Conservation (phyloP, 2,113 vertebrate genomes). For the Edolisoma coerulescens region DNA sequence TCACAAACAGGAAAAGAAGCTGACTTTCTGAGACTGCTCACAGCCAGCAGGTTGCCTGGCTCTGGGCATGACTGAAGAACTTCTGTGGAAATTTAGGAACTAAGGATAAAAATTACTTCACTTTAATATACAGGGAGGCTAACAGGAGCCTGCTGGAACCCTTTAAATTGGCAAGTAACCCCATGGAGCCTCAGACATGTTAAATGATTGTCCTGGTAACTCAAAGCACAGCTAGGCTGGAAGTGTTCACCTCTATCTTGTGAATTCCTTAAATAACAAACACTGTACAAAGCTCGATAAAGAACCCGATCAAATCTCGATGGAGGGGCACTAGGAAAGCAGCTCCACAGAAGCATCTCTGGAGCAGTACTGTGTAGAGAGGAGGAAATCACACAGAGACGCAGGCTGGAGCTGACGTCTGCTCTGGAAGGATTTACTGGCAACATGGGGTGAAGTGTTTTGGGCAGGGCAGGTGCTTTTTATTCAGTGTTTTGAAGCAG, state of each 20-base stretch:
- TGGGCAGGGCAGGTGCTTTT: background rate
- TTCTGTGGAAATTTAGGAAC: background rate
- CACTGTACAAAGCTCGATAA: slow-evolving; percentile 7
- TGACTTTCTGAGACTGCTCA: background rate
- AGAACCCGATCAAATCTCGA: background rate
- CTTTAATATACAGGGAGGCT: background rate
- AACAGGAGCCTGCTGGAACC: background rate
- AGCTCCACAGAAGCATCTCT: background rate
- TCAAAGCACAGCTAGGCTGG: background rate
- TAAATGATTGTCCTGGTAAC: background rate
- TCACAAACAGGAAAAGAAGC: background rate
- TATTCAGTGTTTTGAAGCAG: background rate
- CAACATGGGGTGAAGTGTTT: background rate
- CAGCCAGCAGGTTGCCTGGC: background rate
- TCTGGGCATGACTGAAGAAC: background rate
- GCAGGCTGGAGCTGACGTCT: background rate
- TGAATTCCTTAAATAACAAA: slow-evolving; percentile 43
- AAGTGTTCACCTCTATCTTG: slow-evolving; percentile 12
- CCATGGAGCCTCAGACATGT: background rate
- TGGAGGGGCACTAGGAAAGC: background rate
- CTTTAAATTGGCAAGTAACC: slow-evolving; percentile 8
- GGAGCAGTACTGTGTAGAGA: background rate
- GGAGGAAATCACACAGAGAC: background rate
- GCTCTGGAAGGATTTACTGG: background rate
- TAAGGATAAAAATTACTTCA: background rate